phyloP scores from a whole-genome alignment of 2,797 vertebrate genomes.

The Melanitta fusca region DNA sequence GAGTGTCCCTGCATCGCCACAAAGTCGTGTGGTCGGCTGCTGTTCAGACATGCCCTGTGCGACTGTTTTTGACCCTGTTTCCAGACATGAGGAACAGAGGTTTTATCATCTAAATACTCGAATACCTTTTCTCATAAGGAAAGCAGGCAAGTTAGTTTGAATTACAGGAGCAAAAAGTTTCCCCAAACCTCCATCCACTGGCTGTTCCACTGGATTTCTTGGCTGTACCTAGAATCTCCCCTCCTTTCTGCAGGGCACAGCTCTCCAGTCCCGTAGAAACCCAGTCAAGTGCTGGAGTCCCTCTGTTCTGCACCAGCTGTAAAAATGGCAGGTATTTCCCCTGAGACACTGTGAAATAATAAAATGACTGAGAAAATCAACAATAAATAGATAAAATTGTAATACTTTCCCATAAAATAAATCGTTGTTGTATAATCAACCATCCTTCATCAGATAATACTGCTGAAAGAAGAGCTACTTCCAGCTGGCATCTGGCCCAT shows the following conservation, averaged over 20 bases:
- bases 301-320: background rate
- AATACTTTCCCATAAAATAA: background rate
- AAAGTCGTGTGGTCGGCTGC: rapidly evolving
- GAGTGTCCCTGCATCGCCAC: background rate
- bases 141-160: background rate
- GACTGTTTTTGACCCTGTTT: background rate
- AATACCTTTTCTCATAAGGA: background rate
- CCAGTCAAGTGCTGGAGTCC: background rate
- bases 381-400: background rate
- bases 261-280: background rate
- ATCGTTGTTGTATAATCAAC: background rate
- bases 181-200: background rate
- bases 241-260: background rate
- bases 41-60: background rate
- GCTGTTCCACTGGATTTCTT: background rate
- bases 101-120: background rate
- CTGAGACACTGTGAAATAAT: background rate
- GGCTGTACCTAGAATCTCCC: background rate
- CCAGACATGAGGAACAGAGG: background rate
- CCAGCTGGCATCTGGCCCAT: background rate
- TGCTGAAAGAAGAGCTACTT: background rate
- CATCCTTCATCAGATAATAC: background rate
- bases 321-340: background rate
- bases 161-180: background rate
- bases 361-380: background rate